Evolutionary conservation across 2,888 invertebrate species (phyloP).

Genomic region (Blera fallax): DNA sequence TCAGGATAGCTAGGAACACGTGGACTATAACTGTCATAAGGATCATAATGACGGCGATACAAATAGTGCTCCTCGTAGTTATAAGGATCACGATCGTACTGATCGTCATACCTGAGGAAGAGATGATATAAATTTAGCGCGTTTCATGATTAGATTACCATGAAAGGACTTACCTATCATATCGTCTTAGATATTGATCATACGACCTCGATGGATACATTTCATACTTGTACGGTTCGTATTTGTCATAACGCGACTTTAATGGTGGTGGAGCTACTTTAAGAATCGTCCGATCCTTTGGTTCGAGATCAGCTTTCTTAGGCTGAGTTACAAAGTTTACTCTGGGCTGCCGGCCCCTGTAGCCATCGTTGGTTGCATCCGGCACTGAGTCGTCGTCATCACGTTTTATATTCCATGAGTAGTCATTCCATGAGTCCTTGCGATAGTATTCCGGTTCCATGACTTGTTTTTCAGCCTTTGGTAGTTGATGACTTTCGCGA

Average conservation of each 20-base stretch:
- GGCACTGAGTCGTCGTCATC: slow-evolving; percentile 81
- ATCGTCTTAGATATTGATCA: slow-evolving; percentile 80
- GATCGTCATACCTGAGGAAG: slow-evolving; percentile 78
- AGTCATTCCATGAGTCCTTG: slow-evolving; percentile 85
- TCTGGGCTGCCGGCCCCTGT: slow-evolving; percentile 84
- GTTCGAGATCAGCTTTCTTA: slow-evolving; percentile 77
- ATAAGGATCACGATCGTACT: slow-evolving; percentile 79
- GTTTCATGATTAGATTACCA: not conserved
- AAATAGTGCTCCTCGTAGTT: slow-evolving; percentile 79
- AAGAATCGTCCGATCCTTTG: slow-evolving; percentile 74
- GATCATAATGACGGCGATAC: slow-evolving; percentile 80
- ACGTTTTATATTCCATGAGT: slow-evolving; percentile 82
- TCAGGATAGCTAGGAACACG: slow-evolving; percentile 79
- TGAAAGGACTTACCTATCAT: slow-evolving; percentile 78
- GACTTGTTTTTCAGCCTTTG: slow-evolving; percentile 76
- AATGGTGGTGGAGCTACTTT: slow-evolving; percentile 72
- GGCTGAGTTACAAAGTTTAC: slow-evolving; percentile 87
- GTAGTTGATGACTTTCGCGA: slow-evolving; percentile 70
- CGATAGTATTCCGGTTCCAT: slow-evolving; percentile 84
- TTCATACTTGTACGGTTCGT: slow-evolving; percentile 75
- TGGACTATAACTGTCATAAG: slow-evolving; percentile 81
- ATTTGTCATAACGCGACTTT: slow-evolving; percentile 73
- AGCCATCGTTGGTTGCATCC: slow-evolving; percentile 83
- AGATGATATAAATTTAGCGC: not conserved
- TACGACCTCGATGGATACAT: slow-evolving; percentile 80